Evolutionary conservation across 1,140 invertebrate genomes (phyloP).

Genomic region (Papilio helenus): DNA sequence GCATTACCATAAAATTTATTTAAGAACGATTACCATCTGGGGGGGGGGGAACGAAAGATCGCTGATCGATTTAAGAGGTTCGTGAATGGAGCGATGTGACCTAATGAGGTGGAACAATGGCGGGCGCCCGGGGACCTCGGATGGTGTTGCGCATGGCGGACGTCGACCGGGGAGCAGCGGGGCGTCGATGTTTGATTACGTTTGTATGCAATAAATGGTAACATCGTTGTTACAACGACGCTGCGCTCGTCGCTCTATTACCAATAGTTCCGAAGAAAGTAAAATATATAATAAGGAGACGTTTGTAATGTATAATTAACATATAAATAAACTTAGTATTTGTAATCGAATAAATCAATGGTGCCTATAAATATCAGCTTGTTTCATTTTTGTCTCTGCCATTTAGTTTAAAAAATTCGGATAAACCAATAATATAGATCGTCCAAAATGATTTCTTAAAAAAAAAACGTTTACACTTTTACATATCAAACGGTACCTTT

Average conservation of each 20-base stretch:
- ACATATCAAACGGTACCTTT: background rate
- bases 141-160: slow-evolving; percentile 8
- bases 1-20: slow-evolving; percentile 71
- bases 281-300: background rate
- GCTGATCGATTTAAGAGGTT: slow-evolving; percentile 46
- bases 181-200: slow-evolving; percentile 31
- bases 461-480: background rate
- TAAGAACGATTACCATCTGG: slow-evolving; percentile 49
- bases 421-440: background rate
- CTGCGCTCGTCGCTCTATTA: background rate
- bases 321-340: background rate
- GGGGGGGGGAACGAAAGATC: slow-evolving; percentile 37
- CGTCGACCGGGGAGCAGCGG: slow-evolving; percentile 22
- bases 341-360: background rate
- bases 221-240: background rate
- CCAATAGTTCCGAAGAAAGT: background rate
- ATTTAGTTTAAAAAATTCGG: background rate
- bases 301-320: background rate
- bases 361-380: background rate
- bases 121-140: slow-evolving; percentile 53
- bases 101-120: slow-evolving; percentile 66
- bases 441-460: background rate
- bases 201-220: slow-evolving; percentile 32
- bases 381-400: background rate
- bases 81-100: slow-evolving; percentile 53